These are phyloP conservation scores for Pterobdella sp. DNA, from an alignment of 2,888 invertebrate species.

Conservation along the genomic window DNA sequence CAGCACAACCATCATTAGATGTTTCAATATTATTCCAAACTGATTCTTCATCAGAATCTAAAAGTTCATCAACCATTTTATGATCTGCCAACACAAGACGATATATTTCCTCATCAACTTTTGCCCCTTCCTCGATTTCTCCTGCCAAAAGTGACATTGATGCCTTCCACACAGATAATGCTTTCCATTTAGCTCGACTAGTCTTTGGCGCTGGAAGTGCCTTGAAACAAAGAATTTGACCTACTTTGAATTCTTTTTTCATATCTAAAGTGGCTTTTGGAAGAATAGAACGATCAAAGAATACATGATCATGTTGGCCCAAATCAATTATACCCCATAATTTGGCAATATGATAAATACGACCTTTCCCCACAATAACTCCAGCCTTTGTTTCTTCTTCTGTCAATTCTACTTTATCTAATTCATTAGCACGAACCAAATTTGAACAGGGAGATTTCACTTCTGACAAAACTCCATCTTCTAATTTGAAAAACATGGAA, in stretches of 20 bases:
- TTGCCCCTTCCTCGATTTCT: constrained; percentile 1
- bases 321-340: constrained; percentile 31
- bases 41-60: constrained; percentile 21
- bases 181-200: constrained; percentile 31
- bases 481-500: constrained; percentile 25
- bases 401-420: constrained; percentile 25
- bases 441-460: constrained; percentile 5
- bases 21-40: constrained; percentile 5
- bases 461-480: constrained; percentile 21
- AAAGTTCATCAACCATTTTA: constrained; percentile 17
- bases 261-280: constrained; percentile 20
- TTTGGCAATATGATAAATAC: constrained; percentile 30
- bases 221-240: constrained; percentile 27
- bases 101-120: constrained; percentile 27
- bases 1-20: not conserved
- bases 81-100: constrained; percentile 25
- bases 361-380: constrained; percentile 26
- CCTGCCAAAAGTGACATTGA: not conserved
- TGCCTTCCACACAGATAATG: constrained; percentile 28
- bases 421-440: constrained; percentile 20
- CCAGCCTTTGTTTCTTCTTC: constrained; percentile 25
- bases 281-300: constrained; percentile 30
- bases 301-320: constrained; percentile 31
- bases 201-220: constrained; percentile 30
- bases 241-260: constrained; percentile 29